Evolutionary conservation across 2,113 vertebrate species (phyloP).

Genomic region (Cariama cristata): DNA sequence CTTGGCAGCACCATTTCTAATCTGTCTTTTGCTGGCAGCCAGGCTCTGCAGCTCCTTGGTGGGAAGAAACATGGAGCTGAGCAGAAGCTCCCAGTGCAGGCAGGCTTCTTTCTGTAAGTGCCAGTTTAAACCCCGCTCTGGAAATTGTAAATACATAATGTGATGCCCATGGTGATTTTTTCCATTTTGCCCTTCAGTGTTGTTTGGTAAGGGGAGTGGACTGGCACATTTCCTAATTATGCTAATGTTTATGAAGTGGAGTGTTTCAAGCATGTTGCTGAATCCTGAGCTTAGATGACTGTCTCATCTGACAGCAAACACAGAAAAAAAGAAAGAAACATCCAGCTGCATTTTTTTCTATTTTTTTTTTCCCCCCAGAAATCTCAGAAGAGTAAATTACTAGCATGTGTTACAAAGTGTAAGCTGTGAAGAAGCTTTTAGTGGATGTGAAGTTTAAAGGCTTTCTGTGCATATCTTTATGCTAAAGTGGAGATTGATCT

Average conservation of each 20-base stretch:
- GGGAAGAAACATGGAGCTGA: background rate
- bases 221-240: background rate
- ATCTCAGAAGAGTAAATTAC: background rate
- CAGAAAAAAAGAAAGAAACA: background rate
- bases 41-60: background rate
- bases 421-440: background rate
- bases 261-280: background rate
- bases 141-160: background rate
- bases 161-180: background rate
- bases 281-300: background rate
- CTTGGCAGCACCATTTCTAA: slow-evolving; percentile 48
- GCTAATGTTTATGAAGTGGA: background rate
- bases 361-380: background rate
- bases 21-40: slow-evolving; percentile 40
- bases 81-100: slow-evolving; percentile 17
- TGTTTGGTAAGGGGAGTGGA: background rate
- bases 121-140: background rate
- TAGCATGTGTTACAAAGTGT: background rate
- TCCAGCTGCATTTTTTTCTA: background rate
- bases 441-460: background rate
- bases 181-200: background rate
- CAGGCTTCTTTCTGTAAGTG: background rate
- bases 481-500: background rate
- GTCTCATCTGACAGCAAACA: background rate
- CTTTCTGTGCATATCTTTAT: background rate